Percentiles rank a stretch among this genome's conserved stretches.
phyloP scores from a whole-genome alignment of 2,797 vertebrate species.

The Fringilla coelebs region DNA sequence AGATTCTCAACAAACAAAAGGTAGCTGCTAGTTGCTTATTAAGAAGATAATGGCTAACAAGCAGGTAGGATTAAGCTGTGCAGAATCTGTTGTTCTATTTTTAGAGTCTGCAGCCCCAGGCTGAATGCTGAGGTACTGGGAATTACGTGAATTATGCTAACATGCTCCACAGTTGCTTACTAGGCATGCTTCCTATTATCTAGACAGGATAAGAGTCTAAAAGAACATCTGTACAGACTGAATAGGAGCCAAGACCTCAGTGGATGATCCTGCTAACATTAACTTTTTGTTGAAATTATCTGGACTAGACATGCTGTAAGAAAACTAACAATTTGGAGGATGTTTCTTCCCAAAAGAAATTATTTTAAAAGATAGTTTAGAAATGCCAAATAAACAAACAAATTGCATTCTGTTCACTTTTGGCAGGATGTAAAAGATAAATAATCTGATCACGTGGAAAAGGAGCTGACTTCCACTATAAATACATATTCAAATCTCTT shows the following conservation, averaged over 20 bases:
- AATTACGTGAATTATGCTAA: slow-evolving; percentile 62
- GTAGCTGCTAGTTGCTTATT: slow-evolving; percentile 10
- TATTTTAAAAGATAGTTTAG: slow-evolving; percentile 38
- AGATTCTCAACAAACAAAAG: neutral
- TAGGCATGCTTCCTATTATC: slow-evolving; percentile 68
- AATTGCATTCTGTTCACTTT: slow-evolving; percentile 64
- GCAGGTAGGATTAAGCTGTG: slow-evolving; percentile 39
- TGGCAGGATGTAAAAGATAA: slow-evolving; percentile 70
- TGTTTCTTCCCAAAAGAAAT: slow-evolving; percentile 60
- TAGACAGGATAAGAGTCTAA: slow-evolving; percentile 58
- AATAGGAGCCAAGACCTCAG: slow-evolving; percentile 57
- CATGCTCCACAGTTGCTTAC: slow-evolving; percentile 31
- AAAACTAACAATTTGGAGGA: slow-evolving; percentile 57
- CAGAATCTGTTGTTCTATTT: slow-evolving; percentile 52
- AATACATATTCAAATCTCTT: slow-evolving; percentile 59
- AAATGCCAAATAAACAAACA: slow-evolving; percentile 65
- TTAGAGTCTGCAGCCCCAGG: slow-evolving; percentile 32
- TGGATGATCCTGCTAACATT: slow-evolving; percentile 37
- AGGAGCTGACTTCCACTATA: slow-evolving; percentile 67
- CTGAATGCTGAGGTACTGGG: slow-evolving; percentile 27
- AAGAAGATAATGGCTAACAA: slow-evolving; percentile 39
- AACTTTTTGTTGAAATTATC: slow-evolving; percentile 56
- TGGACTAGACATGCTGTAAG: slow-evolving; percentile 59
- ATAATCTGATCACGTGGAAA: slow-evolving; percentile 67
- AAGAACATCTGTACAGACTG: slow-evolving; percentile 69